These are phyloP conservation scores for Morphnarchus princeps DNA, from an alignment of 2,113 vertebrate species.

Conservation along the genomic window DNA sequence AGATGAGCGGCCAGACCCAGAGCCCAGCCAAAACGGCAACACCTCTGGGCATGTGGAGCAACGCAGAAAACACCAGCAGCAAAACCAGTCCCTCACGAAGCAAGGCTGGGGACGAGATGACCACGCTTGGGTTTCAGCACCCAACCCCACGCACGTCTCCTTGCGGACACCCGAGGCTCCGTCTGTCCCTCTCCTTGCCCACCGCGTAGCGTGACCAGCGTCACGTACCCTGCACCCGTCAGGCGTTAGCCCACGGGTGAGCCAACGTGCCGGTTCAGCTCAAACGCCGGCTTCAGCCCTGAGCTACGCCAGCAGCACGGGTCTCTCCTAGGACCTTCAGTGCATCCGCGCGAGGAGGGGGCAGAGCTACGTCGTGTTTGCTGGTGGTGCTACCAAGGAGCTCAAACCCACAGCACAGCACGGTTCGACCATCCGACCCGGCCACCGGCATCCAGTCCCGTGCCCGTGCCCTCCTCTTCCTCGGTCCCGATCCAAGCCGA, in stretches of 20 bases:
- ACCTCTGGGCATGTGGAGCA: accelerated
- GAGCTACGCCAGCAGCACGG: accelerated
- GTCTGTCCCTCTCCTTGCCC: not conserved
- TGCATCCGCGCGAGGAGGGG: not conserved
- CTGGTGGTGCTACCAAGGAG: not conserved
- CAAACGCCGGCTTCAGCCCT: not conserved
- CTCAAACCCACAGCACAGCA: not conserved
- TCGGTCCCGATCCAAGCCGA: not conserved
- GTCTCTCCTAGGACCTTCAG: not conserved
- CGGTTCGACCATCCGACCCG: accelerated
- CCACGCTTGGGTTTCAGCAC: not conserved
- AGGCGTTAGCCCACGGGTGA: accelerated
- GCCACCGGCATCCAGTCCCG: not conserved
- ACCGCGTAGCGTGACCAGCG: accelerated
- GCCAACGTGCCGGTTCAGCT: accelerated
- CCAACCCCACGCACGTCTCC: accelerated
- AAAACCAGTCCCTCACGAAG: not conserved
- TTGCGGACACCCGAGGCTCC: not conserved
- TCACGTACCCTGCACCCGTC: not conserved
- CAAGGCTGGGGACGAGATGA: not conserved
- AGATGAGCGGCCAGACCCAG: not conserved
- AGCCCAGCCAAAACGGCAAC: not conserved
- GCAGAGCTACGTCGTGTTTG: accelerated
- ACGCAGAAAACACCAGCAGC: not conserved
- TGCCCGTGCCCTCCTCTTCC: accelerated